Evolutionary conservation across 2,797 vertebrate species (phyloP), one percentile per base, ranked within the genome.

Genomic region (Sarcophilus harrisii): DNA sequence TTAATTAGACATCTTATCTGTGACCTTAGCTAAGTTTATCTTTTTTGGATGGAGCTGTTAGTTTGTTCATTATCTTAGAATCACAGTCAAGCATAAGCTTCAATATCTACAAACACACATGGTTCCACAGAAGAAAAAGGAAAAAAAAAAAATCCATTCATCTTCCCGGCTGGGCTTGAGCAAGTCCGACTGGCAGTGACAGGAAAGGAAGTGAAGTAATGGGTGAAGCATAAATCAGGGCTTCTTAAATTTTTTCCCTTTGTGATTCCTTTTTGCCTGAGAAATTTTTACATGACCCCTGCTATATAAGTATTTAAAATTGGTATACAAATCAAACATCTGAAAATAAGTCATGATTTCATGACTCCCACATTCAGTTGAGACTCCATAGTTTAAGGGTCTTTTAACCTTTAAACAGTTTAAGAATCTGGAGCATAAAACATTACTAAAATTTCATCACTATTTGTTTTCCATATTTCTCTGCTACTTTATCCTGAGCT

Each of bases 1-100:
- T 96, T 96, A 97, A 97, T 97, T 95, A 96, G 95, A 95, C 62
- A 13, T 90, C 92, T 95, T 94, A 95, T 95, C 93, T 96, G 29
- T 93, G 58, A 92, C 62, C 81, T 96, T 89, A 49, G 3, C 54
- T 95, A 96, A 94, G 54, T 87, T 91, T 87, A 90, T 62, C 90
- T 66, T 92, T 54, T 28, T 91, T 73, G 59, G 62, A 95, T 95
- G 95, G 49, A 73, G 0, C 91, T 93, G 45, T 96, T 95, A 92
- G 95, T 96, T 91, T 94, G 73, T 95, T 95, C 87, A 54, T 38
- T 90, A 62, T 95, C 95, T 96, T 93, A 55, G 59, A 92, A 90
- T 95, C 91, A 92, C 59, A 92, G 18, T 29, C 73, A 66, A 95
- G 57, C 49, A 95, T 30, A 57, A 45, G 45, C 54, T 94, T 94